These are phyloP conservation scores for Venusia cambrica DNA, from an alignment of 2,888 invertebrate species.

Conservation along the genomic window DNA sequence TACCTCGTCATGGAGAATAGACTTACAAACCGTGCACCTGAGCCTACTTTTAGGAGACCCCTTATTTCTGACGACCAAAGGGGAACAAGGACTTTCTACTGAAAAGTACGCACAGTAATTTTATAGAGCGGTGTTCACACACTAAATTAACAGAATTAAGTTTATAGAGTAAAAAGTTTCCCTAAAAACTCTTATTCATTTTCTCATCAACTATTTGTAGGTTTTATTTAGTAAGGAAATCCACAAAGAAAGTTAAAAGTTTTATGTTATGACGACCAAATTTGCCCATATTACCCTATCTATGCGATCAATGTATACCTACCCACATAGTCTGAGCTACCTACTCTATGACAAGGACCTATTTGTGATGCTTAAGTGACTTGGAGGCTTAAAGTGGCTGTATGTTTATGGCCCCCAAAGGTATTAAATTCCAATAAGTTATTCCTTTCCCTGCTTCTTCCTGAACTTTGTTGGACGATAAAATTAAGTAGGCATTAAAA, in stretches of 20 bases:
- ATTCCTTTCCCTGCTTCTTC: constrained; percentile 14
- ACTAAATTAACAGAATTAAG: constrained; percentile 1
- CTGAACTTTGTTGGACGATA: constrained; percentile 22
- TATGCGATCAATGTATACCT: too few species aligned
- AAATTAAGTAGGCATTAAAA: constrained; percentile 23
- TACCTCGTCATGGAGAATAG: constrained; percentile 12
- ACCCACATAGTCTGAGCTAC: too few species aligned
- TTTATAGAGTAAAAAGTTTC: neutral
- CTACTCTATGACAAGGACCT: constrained; percentile 10
- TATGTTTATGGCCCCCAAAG: constrained; percentile 17
- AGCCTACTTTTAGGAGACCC: constrained; percentile 20
- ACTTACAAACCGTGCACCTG: constrained; percentile 27
- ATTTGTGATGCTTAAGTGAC: constrained; percentile 19
- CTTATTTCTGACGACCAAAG: constrained; percentile 23
- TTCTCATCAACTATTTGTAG: too few species aligned
- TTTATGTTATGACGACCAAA: too few species aligned
- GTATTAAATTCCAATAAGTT: constrained; percentile 24
- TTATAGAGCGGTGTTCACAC: too few species aligned
- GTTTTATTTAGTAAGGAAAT: too few species aligned
- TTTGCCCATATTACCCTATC: too few species aligned
- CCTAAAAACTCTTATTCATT: too few species aligned
- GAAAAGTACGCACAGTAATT: too few species aligned
- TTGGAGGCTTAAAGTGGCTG: constrained; percentile 17
- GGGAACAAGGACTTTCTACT: too few species aligned
- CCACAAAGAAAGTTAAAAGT: too few species aligned